Conservation (phyloP, 2,113 vertebrate species). For the Papio anubis region DNA sequence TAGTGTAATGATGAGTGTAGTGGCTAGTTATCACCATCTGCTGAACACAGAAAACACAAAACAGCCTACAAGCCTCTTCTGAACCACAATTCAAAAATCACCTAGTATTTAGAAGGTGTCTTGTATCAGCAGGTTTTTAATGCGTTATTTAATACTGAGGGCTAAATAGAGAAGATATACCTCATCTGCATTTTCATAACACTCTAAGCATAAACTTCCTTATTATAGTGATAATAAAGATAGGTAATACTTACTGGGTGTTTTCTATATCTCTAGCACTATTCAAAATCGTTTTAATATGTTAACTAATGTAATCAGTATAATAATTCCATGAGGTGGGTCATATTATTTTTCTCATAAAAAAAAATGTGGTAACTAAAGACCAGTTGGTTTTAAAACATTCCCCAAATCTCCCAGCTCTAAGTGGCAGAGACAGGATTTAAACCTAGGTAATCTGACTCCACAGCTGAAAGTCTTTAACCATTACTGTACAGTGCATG, state of each 20-base stretch:
- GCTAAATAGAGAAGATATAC: background rate
- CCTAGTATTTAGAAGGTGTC: background rate
- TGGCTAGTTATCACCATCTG: background rate
- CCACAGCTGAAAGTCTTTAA: background rate
- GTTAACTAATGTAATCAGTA: background rate
- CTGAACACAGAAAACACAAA: background rate
- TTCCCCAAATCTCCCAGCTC: background rate
- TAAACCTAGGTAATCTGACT: background rate
- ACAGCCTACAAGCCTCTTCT: background rate
- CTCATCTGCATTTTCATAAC: background rate
- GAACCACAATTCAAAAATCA: background rate
- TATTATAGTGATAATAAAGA: background rate
- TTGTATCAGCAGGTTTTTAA: background rate
- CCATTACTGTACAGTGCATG: background rate
- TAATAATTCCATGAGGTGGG: background rate
- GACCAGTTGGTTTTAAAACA: background rate
- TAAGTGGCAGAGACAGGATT: background rate
- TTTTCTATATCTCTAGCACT: background rate
- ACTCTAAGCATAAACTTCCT: background rate
- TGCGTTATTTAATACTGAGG: background rate
- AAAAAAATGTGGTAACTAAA: background rate
- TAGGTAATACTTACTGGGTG: background rate
- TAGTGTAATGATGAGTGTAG: background rate
- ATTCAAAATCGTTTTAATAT: background rate
- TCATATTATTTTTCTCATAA: background rate